phyloP scores from a whole-genome alignment of 2,113 vertebrate genomes.

The Microcebus jonahi region DNA sequence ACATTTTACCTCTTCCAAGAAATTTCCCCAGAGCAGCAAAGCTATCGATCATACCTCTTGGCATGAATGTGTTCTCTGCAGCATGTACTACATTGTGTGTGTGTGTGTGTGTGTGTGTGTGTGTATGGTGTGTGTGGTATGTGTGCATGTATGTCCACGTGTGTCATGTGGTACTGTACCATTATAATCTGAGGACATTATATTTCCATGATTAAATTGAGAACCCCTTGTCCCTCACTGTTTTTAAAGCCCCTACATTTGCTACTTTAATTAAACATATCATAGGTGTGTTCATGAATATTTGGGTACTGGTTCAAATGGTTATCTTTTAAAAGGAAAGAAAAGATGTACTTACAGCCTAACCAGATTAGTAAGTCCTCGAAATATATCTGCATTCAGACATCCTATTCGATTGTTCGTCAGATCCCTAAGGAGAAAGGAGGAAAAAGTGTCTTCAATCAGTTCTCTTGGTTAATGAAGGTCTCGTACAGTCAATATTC shows the following conservation, averaged over 20 bases:
- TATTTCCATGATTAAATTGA: not conserved
- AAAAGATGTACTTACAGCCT: conserved; percentile 92
- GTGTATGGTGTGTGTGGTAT: fast-evolving
- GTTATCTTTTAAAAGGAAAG: not conserved
- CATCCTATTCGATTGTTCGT: conserved; percentile 98
- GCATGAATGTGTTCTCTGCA: too few relatives aligned
- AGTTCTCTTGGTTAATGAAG: not conserved
- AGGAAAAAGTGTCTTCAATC: not conserved
- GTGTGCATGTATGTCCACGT: fast-evolving
- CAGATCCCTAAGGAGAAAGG: conserved; percentile 88
- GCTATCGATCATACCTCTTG: not conserved
- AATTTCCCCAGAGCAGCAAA: not conserved
- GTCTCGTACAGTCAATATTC: not conserved
- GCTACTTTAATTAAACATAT: not conserved
- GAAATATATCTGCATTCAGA: conserved; percentile 95
- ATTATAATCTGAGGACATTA: not conserved
- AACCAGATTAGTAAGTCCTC: conserved; percentile 92
- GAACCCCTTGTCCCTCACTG: not conserved
- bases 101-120: fast-evolving
- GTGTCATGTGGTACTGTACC: too few relatives aligned
- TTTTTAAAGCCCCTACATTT: not conserved
- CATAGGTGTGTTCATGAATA: not conserved
- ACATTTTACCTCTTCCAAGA: not conserved
- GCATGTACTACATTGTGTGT: too few relatives aligned
- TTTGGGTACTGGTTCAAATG: not conserved